Conservation (phyloP, 2,113 vertebrate species). For the Leiothrix lutea region DNA sequence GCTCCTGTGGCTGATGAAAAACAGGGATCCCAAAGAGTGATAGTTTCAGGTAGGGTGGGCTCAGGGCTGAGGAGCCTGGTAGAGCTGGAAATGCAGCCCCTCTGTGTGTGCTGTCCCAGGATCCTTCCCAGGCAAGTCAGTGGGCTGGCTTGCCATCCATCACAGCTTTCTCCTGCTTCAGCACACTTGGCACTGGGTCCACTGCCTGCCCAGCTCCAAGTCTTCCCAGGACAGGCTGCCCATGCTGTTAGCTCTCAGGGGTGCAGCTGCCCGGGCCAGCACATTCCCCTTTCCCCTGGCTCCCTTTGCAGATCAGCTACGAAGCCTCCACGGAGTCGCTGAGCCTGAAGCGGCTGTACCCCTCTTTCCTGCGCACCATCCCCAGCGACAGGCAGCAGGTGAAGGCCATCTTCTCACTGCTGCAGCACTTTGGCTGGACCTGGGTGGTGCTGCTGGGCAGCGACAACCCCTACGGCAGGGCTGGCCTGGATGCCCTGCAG, state of each 20-base stretch:
- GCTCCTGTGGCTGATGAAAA: fast-evolving
- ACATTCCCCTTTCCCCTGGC: not conserved
- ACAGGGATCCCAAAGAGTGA: fast-evolving
- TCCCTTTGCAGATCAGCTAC: slow-evolving; percentile 77
- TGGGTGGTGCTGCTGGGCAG: slow-evolving; percentile 82
- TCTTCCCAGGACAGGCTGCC: not conserved
- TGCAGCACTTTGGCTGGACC: slow-evolving; percentile 77
- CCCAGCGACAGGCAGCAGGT: slow-evolving; percentile 75
- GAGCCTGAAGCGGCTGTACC: slow-evolving; percentile 70
- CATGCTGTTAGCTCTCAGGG: fast-evolving
- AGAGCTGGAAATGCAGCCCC: not conserved
- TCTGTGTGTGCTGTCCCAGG: fast-evolving
- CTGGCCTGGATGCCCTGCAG: slow-evolving; percentile 55
- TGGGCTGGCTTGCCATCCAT: not conserved
- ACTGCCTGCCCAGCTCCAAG: too few relatives aligned
- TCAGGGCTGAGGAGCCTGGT: not conserved
- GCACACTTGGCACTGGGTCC: fast-evolving
- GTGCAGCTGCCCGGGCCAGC: not conserved
- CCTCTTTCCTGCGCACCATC: slow-evolving; percentile 82
- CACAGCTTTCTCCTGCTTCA: not conserved
- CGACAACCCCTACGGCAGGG: slow-evolving; percentile 61
- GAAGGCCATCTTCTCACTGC: slow-evolving; percentile 71
- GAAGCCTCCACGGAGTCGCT: slow-evolving; percentile 69
- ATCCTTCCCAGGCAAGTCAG: not conserved
- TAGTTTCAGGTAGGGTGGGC: not conserved